Evolutionary conservation across 2,888 invertebrate genomes (phyloP).

Genomic region (Leptopilina syphax): DNA sequence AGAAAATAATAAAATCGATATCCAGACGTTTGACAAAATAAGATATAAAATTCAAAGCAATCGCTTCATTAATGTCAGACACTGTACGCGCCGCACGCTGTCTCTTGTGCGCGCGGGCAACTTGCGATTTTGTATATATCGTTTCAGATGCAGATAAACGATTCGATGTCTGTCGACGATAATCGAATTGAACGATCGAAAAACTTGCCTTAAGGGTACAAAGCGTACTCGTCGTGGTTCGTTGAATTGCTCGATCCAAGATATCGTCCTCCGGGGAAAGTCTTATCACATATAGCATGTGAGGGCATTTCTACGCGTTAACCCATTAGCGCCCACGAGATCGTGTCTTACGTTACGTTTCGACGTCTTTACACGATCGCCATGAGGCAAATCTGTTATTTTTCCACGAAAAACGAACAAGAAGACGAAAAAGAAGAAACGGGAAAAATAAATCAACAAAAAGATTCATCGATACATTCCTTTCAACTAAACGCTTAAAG

Average conservation of each 20-base stretch:
- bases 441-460: not conserved
- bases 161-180: slow-evolving; percentile 35
- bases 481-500: not conserved
- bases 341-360: slow-evolving; percentile 35
- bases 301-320: slow-evolving; percentile 36
- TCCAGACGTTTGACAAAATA: not conserved
- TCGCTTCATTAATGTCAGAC: slow-evolving; percentile 34
- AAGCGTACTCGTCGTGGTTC: slow-evolving; percentile 16
- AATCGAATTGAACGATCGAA: slow-evolving; percentile 38
- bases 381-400: slow-evolving; percentile 6
- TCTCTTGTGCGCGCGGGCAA: not conserved
- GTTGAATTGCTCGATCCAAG: slow-evolving; percentile 19
- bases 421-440: not conserved
- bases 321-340: slow-evolving; percentile 49
- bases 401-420: slow-evolving; percentile 1
- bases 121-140: not conserved
- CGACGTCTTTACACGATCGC: slow-evolving; percentile 42
- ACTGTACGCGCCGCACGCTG: slow-evolving; percentile 35
- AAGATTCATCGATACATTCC: slow-evolving; percentile 1
- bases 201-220: slow-evolving; percentile 22
- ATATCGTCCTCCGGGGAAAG: slow-evolving; percentile 26
- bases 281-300: slow-evolving; percentile 25
- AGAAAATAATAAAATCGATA: too few species aligned
- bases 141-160: slow-evolving; percentile 22
- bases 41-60: slow-evolving; percentile 30